phyloP scores from a whole-genome alignment of 2,113 vertebrate genomes.

The Cebidichthys violaceus region DNA sequence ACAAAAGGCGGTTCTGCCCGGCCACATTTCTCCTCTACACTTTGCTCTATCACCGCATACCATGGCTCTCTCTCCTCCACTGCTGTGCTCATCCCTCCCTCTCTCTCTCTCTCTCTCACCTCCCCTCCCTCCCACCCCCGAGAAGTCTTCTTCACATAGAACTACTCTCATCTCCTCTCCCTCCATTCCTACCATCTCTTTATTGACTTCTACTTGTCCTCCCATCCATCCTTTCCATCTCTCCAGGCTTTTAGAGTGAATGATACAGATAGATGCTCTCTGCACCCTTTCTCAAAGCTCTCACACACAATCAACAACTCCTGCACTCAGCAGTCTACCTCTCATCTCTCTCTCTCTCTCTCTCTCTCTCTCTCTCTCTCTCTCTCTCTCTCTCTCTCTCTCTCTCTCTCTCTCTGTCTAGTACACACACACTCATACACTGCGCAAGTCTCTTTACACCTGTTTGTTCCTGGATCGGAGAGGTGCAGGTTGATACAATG shows the following conservation, averaged over 20 bases:
- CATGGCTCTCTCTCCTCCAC: slow-evolving; percentile 34
- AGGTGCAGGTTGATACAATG: slow-evolving; percentile 61
- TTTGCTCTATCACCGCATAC: slow-evolving; percentile 45
- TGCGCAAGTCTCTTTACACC: slow-evolving; percentile 47
- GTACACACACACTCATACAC: slow-evolving; percentile 18
- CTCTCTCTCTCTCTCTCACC: background rate
- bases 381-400: slow-evolving; percentile 46
- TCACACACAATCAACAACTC: slow-evolving; percentile 78
- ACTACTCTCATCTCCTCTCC: slow-evolving; percentile 71
- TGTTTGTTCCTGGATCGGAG: slow-evolving; percentile 44
- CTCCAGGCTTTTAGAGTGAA: slow-evolving; percentile 80
- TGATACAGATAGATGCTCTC: slow-evolving; percentile 82
- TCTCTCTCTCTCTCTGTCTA: background rate
- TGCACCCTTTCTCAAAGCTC: slow-evolving; percentile 78
- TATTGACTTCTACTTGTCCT: slow-evolving; percentile 81
- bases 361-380: slow-evolving; percentile 22
- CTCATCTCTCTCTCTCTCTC: slow-evolving; percentile 43
- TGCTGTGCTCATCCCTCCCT: slow-evolving; percentile 16
- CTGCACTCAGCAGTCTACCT: slow-evolving; percentile 70
- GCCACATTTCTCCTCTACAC: slow-evolving; percentile 43
- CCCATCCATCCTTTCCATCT: slow-evolving; percentile 79
- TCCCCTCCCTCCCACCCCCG: slow-evolving; percentile 2
- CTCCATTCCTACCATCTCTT: slow-evolving; percentile 72
- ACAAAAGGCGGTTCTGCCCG: slow-evolving; percentile 6
- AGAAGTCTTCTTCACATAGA: slow-evolving; percentile 74